Conservation (phyloP, 2,113 vertebrate genomes). For the Menura novaehollandiae region DNA sequence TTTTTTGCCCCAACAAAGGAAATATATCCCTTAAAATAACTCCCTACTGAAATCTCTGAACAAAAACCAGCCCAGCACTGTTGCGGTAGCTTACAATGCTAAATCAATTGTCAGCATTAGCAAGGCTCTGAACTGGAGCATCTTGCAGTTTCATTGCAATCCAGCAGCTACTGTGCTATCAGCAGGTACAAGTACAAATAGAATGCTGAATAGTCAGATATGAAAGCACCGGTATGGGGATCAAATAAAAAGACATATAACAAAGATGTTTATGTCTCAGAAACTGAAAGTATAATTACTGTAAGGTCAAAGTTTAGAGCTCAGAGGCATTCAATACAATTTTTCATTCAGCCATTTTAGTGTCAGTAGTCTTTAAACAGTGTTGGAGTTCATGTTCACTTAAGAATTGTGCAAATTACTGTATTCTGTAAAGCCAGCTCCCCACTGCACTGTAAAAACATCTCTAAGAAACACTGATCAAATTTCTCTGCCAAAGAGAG, state of each 20-base stretch:
- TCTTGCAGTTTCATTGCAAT: slow-evolving; percentile 39
- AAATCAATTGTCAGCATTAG: slow-evolving; percentile 60
- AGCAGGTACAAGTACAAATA: background rate
- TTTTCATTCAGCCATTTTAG: background rate
- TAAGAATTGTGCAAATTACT: background rate
- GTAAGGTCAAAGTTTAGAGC: background rate
- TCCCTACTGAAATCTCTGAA: slow-evolving; percentile 61
- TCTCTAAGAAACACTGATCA: background rate
- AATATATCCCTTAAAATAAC: slow-evolving; percentile 71
- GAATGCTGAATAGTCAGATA: slow-evolving; percentile 10
- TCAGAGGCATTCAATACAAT: background rate
- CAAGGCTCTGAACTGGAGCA: background rate
- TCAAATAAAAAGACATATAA: background rate
- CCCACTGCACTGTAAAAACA: background rate
- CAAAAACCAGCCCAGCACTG: slow-evolving; percentile 23
- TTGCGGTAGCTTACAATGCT: slow-evolving; percentile 28
- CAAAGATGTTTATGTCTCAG: background rate
- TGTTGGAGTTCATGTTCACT: background rate
- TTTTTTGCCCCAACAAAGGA: slow-evolving; percentile 66
- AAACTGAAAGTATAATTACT: background rate
- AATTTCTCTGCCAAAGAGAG: background rate
- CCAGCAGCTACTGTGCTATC: background rate
- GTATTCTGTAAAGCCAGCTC: background rate
- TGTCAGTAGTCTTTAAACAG: background rate
- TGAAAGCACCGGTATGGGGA: background rate